Percentiles rank a stretch among this genome's conserved stretches.
These are phyloP conservation scores for Himantopus leucocephalus DNA, from an alignment of 2,113 vertebrate species.

Conservation along the genomic window DNA sequence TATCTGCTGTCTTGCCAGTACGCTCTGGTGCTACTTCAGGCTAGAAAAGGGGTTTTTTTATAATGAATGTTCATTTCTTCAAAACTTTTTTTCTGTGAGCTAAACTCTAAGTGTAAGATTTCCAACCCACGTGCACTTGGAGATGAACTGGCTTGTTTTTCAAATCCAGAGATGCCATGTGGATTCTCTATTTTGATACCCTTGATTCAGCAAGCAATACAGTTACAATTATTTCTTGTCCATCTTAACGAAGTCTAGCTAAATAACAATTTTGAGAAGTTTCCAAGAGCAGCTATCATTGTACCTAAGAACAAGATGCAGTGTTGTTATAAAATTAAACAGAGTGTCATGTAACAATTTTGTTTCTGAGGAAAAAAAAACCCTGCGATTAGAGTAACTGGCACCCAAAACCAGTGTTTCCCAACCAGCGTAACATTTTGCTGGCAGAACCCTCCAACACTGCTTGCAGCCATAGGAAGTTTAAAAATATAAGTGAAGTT, in stretches of 20 bases:
- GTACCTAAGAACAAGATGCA: background rate
- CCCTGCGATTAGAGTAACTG: background rate
- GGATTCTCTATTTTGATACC: background rate
- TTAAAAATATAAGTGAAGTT: slow-evolving; percentile 4
- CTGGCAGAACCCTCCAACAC: background rate
- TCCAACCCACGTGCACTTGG: background rate
- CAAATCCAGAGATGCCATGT: background rate
- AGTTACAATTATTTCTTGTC: background rate
- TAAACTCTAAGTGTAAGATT: background rate
- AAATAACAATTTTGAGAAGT: background rate
- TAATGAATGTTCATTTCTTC: background rate
- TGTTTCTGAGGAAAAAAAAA: background rate
- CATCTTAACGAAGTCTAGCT: background rate
- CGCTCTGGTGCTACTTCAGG: background rate
- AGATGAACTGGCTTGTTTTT: background rate
- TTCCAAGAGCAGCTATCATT: background rate
- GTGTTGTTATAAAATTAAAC: background rate
- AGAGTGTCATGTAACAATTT: background rate
- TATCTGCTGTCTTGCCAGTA: background rate
- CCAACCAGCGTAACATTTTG: background rate
- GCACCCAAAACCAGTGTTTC: background rate
- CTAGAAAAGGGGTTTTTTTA: background rate
- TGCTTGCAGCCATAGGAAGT: slow-evolving; percentile 13
- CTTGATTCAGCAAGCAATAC: background rate
- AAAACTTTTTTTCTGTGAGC: background rate